Evolutionary conservation across 2,113 vertebrate species (phyloP).

Genomic region (Natator depressus): DNA sequence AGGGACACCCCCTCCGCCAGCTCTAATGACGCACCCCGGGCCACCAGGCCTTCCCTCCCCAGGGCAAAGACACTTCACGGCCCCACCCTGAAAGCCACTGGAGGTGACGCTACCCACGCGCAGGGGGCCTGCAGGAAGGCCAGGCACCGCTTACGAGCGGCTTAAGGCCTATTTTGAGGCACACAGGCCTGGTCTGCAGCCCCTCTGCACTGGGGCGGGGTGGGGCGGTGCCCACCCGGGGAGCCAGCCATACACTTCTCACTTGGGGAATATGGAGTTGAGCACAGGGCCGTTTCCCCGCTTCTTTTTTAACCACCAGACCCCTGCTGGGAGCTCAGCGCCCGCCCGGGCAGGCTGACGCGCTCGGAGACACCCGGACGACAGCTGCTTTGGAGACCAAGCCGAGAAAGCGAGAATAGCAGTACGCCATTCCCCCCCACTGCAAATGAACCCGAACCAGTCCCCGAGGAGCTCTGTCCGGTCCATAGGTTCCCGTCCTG

Average conservation of each 20-base stretch:
- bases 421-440: not conserved
- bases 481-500: not conserved
- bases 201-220: too few relatives aligned
- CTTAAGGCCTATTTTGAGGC: not conserved
- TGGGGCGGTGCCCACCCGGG: too few relatives aligned
- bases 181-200: too few relatives aligned
- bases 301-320: not conserved
- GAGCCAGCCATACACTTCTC: not conserved
- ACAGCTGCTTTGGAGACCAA: not conserved
- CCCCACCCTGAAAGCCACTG: not conserved
- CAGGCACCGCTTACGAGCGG: not conserved
- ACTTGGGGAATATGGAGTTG: not conserved
- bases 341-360: not conserved
- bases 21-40: not conserved
- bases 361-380: not conserved
- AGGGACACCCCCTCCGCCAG: too few relatives aligned
- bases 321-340: not conserved
- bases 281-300: not conserved
- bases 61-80: not conserved
- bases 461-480: not conserved
- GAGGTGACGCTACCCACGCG: too few relatives aligned
- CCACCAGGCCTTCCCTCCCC: not conserved
- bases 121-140: not conserved
- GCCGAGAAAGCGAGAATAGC: not conserved
- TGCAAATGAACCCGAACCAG: not conserved